Conservation (phyloP, 1,140 invertebrate species). For the Drosophila malerkotliana region DNA sequence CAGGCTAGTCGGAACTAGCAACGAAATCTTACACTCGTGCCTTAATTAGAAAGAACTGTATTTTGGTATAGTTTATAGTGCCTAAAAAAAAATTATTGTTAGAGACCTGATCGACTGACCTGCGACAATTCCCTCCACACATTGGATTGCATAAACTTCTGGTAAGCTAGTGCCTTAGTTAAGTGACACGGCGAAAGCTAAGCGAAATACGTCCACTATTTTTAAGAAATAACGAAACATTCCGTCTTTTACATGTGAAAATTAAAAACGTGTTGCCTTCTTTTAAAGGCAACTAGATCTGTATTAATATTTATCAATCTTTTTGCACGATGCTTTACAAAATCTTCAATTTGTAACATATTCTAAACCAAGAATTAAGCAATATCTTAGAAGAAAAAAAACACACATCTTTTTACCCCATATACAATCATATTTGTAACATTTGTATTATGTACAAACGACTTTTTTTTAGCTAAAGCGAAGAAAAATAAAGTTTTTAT, state of each 20-base stretch:
- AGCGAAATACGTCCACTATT: conserved; percentile 20
- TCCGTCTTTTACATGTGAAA: conserved; percentile 31
- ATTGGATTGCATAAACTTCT: conserved; percentile 79
- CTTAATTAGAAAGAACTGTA: conserved; percentile 69
- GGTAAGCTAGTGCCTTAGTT: conserved; percentile 69
- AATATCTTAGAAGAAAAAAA: conserved; percentile 22
- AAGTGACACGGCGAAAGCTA: conserved; percentile 39
- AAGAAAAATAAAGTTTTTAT: conserved; percentile 74
- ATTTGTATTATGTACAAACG: conserved; percentile 69
- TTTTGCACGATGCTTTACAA: conserved; percentile 31
- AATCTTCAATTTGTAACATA: conserved; percentile 27
- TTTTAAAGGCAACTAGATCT: conserved; percentile 23
- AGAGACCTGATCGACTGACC: conserved; percentile 41
- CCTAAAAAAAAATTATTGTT: conserved; percentile 48
- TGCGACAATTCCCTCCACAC: conserved; percentile 23
- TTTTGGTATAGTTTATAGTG: conserved; percentile 59
- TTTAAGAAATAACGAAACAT: conserved; percentile 35
- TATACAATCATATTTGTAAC: conserved; percentile 61
- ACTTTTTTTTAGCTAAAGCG: conserved; percentile 72
- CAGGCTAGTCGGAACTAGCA: conserved; percentile 57
- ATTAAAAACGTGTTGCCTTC: conserved; percentile 21
- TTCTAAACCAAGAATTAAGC: conserved; percentile 30
- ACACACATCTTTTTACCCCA: conserved; percentile 28
- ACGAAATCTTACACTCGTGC: conserved; percentile 58
- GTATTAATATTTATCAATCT: conserved; percentile 26